A percentile compares a stretch with the other conserved stretches of the same genome.
Evolutionary conservation across 2,797 vertebrate species (phyloP).

Genomic region (Alauda arvensis): DNA sequence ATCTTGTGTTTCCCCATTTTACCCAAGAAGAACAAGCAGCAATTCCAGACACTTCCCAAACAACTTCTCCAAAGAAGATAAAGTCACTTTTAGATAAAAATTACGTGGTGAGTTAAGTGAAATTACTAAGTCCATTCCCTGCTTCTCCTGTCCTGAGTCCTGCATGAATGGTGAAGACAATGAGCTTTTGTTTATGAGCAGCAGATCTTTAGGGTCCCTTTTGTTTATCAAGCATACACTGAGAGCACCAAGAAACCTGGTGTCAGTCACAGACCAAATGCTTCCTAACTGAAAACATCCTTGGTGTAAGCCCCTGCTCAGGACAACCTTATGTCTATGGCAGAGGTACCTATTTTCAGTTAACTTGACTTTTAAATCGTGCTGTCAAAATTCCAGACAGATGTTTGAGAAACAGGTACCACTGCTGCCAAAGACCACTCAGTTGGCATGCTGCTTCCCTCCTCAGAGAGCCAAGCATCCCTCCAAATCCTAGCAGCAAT

Average conservation of each 20-base stretch:
- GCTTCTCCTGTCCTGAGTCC: neutral
- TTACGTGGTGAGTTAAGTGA: neutral
- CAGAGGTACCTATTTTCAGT: neutral
- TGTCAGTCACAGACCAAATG: neutral
- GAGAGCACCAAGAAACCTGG: neutral
- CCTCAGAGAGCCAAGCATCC: neutral
- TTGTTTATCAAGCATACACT: neutral
- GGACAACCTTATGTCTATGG: fast-evolving
- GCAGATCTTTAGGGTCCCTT: neutral
- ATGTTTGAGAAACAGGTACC: neutral
- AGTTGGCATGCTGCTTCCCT: neutral
- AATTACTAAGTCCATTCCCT: neutral
- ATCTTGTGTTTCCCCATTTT: neutral
- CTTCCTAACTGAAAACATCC: neutral
- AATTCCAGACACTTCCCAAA: neutral
- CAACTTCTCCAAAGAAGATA: neutral
- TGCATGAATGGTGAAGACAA: neutral
- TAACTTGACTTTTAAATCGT: neutral
- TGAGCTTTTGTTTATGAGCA: neutral
- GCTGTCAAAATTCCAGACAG: neutral
- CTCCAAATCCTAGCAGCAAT: neutral
- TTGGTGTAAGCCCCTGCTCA: neutral
- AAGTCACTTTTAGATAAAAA: neutral
- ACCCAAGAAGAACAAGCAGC: neutral
- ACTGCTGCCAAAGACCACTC: neutral